phyloP scores from a whole-genome alignment of 2,888 invertebrate genomes.

The Sphaeridia pumilis region DNA sequence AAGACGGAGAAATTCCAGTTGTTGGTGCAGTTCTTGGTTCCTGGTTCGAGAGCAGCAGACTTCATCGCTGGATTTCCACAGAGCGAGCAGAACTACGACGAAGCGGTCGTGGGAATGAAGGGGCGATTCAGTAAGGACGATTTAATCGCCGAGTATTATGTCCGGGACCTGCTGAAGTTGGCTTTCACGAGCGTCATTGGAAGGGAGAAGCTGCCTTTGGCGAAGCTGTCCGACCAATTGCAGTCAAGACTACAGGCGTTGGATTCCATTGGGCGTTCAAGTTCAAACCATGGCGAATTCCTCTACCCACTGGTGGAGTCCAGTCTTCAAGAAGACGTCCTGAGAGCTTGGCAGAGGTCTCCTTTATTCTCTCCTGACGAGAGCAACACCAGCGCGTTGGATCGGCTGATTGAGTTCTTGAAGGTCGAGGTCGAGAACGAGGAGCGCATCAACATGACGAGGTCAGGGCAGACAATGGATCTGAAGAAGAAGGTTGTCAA shows the following conservation, averaged over 20 bases:
- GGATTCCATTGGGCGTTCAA: not conserved
- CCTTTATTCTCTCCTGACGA: not conserved
- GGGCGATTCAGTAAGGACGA: not conserved
- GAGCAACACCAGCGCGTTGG: not conserved
- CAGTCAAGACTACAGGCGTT: not conserved
- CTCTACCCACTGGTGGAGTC: not conserved
- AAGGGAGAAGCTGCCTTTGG: not conserved
- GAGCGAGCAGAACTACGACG: not conserved
- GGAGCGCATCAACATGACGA: conserved; percentile 1
- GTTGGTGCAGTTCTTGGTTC: conserved; percentile 2
- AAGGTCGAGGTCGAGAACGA: conserved; percentile 7
- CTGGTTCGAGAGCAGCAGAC: not conserved
- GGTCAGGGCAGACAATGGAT: conserved; percentile 1
- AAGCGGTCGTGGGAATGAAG: not conserved
- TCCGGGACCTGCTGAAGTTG: not conserved
- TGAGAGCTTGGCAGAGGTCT: not conserved
- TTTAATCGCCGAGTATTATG: no score
- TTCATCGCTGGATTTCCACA: not conserved
- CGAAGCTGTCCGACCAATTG: not conserved
- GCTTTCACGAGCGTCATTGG: not conserved
- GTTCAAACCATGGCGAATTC: not conserved
- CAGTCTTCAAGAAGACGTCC: not conserved
- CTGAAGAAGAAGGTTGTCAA: not conserved
- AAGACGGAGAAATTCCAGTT: conserved; percentile 11
- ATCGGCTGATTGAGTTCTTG: conserved; percentile 8